Conservation (phyloP, 2,797 vertebrate species). For the Chelonia mydas region DNA sequence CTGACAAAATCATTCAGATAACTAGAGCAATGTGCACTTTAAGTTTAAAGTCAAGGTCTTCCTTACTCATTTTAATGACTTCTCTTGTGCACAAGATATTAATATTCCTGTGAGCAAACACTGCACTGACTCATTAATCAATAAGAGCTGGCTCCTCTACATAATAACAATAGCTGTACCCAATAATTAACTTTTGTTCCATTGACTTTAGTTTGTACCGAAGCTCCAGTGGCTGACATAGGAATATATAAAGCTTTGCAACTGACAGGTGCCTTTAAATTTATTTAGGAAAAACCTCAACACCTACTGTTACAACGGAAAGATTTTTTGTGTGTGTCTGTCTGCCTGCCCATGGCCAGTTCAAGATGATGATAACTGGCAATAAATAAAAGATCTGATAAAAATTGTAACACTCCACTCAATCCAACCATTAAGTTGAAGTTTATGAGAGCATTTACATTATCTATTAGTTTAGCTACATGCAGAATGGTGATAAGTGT, state of each 20-base stretch:
- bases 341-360: conserved; percentile 47
- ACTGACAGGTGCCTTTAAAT: conserved; percentile 62
- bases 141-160: conserved; percentile 84
- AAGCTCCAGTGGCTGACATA: conserved; percentile 82
- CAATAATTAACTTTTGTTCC: conserved; percentile 88
- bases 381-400: conserved; percentile 71
- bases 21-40: conserved; percentile 66
- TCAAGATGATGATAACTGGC: conserved; percentile 70
- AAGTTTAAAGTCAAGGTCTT: conserved; percentile 87
- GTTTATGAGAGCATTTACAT: conserved; percentile 65
- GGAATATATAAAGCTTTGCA: conserved; percentile 66
- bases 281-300: conserved; percentile 52
- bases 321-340: conserved; percentile 21
- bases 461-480: conserved; percentile 63
- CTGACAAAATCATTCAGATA: conserved; percentile 75
- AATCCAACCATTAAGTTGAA: conserved; percentile 59
- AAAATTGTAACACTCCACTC: conserved; percentile 60
- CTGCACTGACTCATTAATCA: conserved; percentile 89
- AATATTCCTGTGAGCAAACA: conserved; percentile 90
- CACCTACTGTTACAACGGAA: conserved; percentile 39
- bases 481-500: conserved; percentile 51
- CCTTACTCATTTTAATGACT: conserved; percentile 89
- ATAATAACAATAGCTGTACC: conserved; percentile 70
- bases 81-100: conserved; percentile 84
- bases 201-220: conserved; percentile 80